A percentile compares a stretch with the other conserved stretches of the same genome.
phyloP scores from a whole-genome alignment of 2,888 invertebrate genomes.

The Carcina quercana region DNA sequence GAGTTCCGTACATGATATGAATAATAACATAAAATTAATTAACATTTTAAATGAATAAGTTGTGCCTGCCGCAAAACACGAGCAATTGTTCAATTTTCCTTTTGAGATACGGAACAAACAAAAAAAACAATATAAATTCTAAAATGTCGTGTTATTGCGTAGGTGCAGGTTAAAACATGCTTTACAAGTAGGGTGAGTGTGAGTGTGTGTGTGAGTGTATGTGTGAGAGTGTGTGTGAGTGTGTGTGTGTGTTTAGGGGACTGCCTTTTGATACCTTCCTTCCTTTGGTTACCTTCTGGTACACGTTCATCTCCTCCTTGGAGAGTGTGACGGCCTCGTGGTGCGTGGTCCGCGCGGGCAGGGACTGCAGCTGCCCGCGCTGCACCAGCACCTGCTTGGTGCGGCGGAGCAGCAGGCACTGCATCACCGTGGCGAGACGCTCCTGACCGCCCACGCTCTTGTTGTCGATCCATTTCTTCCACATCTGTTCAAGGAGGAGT shows the following conservation, averaged over 20 bases:
- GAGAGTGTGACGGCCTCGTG: constrained; percentile 77
- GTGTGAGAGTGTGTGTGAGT: not conserved
- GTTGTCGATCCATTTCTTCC: constrained; percentile 95
- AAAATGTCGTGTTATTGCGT: no score
- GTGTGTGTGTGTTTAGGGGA: not conserved
- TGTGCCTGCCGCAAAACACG: no score
- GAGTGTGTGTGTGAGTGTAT: not conserved
- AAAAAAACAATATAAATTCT: no score
- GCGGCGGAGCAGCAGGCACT: constrained; percentile 88
- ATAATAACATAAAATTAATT: no score
- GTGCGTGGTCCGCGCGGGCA: constrained; percentile 77
- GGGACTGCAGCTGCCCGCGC: constrained; percentile 73
- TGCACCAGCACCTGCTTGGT: constrained; percentile 87
- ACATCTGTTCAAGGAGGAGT: no score
- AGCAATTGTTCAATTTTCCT: no score
- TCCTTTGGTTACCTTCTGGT: constrained; percentile 84
- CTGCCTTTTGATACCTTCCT: not conserved
- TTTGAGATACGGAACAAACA: no score
- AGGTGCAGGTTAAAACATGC: not conserved
- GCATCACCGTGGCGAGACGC: constrained; percentile 89
- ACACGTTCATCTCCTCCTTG: constrained; percentile 82
- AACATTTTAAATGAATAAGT: no score
- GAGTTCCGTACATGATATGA: no score
- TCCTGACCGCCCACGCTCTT: constrained; percentile 85
- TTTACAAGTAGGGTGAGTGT: no score